Evolutionary conservation across 2,797 vertebrate species (phyloP).

Genomic region (Tympanoctomys barrerae): DNA sequence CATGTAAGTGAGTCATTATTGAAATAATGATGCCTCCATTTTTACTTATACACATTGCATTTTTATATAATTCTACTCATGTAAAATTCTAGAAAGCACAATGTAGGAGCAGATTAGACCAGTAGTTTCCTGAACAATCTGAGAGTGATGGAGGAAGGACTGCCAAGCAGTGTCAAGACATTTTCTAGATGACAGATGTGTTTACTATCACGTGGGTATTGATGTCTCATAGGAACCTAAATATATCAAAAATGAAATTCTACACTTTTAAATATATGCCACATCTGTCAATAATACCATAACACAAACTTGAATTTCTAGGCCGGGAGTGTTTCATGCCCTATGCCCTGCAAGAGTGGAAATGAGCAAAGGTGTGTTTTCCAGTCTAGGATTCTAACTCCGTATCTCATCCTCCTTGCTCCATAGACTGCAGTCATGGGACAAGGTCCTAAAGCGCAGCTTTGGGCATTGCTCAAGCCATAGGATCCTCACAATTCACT

Average conservation of each 20-base stretch:
- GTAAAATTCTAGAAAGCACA: background rate
- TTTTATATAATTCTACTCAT: background rate
- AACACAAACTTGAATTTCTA: background rate
- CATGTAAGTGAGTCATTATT: background rate
- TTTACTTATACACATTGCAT: background rate
- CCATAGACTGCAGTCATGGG: background rate
- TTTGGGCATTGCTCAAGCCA: background rate
- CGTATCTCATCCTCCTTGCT: background rate
- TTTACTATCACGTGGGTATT: background rate
- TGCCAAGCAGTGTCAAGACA: background rate
- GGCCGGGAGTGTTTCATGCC: background rate
- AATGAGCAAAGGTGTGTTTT: background rate
- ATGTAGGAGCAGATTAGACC: background rate
- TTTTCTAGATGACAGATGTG: background rate
- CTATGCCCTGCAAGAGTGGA: background rate
- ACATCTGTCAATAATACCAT: background rate
- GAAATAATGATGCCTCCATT: background rate
- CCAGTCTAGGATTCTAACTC: background rate
- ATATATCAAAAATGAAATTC: background rate
- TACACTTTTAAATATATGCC: background rate
- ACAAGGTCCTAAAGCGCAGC: background rate
- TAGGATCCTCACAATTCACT: conserved; percentile 3
- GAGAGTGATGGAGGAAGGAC: background rate
- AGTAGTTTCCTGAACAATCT: background rate
- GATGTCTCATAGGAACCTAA: background rate